Evolutionary conservation across 2,113 vertebrate species (phyloP).

Genomic region (Sturnira hondurensis): DNA sequence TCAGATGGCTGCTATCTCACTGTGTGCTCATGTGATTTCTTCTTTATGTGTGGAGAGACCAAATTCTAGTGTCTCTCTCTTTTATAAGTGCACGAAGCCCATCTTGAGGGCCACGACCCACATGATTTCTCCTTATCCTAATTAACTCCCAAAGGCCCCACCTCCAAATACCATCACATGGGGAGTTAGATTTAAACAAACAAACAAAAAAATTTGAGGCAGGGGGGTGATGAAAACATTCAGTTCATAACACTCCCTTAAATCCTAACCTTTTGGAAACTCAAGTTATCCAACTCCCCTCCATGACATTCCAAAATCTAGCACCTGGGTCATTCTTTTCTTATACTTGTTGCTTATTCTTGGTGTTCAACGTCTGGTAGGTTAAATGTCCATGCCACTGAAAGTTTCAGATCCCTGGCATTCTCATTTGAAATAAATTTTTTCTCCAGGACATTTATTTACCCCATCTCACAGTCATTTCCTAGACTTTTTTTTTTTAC

Average conservation of each 20-base stretch:
- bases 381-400: neutral
- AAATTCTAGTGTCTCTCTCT: neutral
- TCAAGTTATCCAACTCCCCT: neutral
- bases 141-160: neutral
- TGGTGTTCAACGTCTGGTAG: neutral
- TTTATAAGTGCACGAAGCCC: neutral
- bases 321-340: neutral
- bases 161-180: neutral
- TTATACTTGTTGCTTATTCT: neutral
- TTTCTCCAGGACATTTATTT: neutral
- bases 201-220: neutral
- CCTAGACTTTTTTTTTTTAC: neutral
- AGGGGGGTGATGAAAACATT: neutral
- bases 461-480: neutral
- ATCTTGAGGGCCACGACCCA: rapidly evolving
- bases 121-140: neutral
- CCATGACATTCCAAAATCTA: neutral
- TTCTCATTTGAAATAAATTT: neutral
- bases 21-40: neutral
- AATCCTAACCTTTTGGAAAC: neutral
- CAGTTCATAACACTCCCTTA: neutral
- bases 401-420: neutral
- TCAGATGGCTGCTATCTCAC: neutral
- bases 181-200: neutral
- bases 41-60: neutral